Base-by-base conservation (phyloP, 1,140 invertebrate species). In the roundworm (Caenorhabditis elegans) region DNA sequence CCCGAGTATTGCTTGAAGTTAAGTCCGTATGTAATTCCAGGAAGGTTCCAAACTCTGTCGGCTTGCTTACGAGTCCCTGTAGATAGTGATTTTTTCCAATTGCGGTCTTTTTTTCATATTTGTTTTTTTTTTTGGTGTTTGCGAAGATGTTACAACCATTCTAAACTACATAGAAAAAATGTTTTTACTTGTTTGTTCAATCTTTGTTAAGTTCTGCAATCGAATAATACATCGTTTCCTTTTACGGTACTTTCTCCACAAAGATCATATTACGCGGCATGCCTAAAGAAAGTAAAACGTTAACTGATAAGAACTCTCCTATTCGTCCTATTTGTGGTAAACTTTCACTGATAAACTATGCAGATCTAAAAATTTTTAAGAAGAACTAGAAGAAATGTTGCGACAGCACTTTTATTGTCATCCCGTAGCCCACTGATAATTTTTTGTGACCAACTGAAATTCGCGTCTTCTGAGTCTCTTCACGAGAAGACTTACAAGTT, bases 1-100 rank as follows among this genome's bases (percentile, higher is more conserved):
- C 85, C 85, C 19, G 85, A 85, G 36, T 85, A 85, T 22, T 85
- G 84, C 5, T 81, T 83, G 49, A 85, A 82, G 36, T 85, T 79
- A 31, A 83, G 53, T 24, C 77, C 55, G 39, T 82, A 85, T 8
- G 85, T 82, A 2, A 85, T 17, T 19, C 85, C 85, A 10, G 85
- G 85, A 10, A 85, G 84, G 39, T 48, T 79, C 26, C 36, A 65
- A 15, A 85, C 70, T 46, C 79, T 82, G 46, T 85, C 84, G 22
- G 83, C 76, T 51, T 85, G 53, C 22, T 85, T 85, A 0, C 83
- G 51, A 46, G 79, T 53, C 24, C 53, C 76, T 82, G 49, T 24
- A 82, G 36, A 10, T n/a, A 26, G 17, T 15, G 46, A 24, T 31
- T n/a, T 80, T 48, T 28, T 43, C 15, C 24, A 11, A 11, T 39